Base-by-base conservation (phyloP, 2,888 invertebrate genomes). In the Ethmia dodecea region DNA sequence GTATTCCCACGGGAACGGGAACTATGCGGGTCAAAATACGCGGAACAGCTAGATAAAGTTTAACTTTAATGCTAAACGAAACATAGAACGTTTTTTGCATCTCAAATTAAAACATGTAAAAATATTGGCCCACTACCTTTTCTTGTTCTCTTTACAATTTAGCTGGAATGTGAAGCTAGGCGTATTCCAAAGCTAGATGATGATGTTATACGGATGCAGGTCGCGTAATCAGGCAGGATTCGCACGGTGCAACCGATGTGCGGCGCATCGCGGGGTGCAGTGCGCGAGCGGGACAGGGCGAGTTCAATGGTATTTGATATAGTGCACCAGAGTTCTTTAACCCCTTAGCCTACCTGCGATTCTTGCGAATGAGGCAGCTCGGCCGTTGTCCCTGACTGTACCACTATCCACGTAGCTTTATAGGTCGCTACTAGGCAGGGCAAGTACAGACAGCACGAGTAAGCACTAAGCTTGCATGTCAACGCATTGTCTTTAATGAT, bases 221-320 rank as follows among this genome's bases (percentile, higher is more conserved):
- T 59, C 80, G 78, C 79, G 79, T 81, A 79, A 76, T 77, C 72
- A 67, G 71, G 66, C 78, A 80, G 79, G 83, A 81, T 83, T 83
- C 83, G 83, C 81, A 80, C 80, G 80, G 67, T 64, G 69, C 58
- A 26, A 53, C 61, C 70, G 65, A 69, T 72, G 74, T 69, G 57
- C 53, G 67, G 71, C 74, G 78, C 78, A 70, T 51, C 52, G 52
- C 58, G 47, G 65, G 68, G 68, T 73, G 81, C 72, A 74, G 60
- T 45, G 80, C 60, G 69, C 49, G 73, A 84, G 70, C 47, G 67
- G 53, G 83, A 83, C 63, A 47, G 57, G 59, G 64, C 56, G 74
- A 79, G 83, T 87, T 86, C 86, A 87, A 79, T 83, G 86, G 81
- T 84, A 84, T 84, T 84, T 81, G 81, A 86, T 84, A 80, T 86